Percentiles rank a stretch among this genome's conserved stretches.
Evolutionary conservation across 2,113 vertebrate species (phyloP).

Genomic region (Montifringilla adamsi): DNA sequence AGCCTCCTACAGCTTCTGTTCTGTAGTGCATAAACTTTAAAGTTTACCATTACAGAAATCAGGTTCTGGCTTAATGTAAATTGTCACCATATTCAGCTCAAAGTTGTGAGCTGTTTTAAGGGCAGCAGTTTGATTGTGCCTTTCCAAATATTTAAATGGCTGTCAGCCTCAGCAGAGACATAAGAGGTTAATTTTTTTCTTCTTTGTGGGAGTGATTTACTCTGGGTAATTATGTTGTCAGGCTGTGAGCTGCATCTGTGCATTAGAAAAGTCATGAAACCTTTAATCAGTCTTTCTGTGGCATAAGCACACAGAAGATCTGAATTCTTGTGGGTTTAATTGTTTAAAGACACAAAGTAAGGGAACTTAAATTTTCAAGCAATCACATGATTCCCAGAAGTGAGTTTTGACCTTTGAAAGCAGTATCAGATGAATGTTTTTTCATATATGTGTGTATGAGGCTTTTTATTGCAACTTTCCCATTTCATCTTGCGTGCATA

Average conservation of each 20-base stretch:
- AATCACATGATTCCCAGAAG: background rate
- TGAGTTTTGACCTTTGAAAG: background rate
- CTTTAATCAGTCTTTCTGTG: background rate
- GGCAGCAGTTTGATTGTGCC: background rate
- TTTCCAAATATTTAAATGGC: conserved; percentile 21
- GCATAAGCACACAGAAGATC: background rate
- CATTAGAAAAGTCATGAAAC: background rate
- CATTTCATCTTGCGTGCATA: background rate
- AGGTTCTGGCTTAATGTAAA: background rate
- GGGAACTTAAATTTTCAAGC: background rate
- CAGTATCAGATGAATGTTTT: background rate
- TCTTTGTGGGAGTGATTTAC: background rate
- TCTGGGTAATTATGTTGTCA: background rate
- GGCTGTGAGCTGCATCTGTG: background rate
- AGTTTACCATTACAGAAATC: background rate
- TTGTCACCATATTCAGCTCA: background rate
- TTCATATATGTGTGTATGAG: background rate
- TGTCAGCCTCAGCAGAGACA: background rate
- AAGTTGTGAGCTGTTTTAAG: background rate
- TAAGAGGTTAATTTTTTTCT: background rate
- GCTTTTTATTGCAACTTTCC: background rate
- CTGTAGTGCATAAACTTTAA: background rate
- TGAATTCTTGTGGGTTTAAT: background rate
- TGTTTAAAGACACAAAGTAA: background rate
- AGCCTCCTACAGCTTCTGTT: background rate